phyloP scores from a whole-genome alignment of 2,113 vertebrate genomes.

The Penelope pileata region DNA sequence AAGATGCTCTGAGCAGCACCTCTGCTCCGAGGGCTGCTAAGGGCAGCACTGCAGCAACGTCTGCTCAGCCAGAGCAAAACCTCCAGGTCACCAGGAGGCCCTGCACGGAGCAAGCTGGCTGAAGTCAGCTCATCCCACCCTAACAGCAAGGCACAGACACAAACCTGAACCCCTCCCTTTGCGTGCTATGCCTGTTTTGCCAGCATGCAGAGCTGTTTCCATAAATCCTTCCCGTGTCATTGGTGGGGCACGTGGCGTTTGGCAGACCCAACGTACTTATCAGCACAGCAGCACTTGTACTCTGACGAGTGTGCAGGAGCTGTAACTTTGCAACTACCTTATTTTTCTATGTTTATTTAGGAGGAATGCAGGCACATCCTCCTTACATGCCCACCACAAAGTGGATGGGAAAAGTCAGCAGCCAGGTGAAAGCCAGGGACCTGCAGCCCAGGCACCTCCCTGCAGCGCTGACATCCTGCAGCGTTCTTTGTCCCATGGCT shows the following conservation, averaged over 20 bases:
- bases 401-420: neutral
- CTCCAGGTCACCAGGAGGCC: accelerated
- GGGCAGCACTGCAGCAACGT: neutral
- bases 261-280: too few relatives aligned
- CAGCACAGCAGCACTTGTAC: neutral
- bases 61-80: neutral
- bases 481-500: neutral
- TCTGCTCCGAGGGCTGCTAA: neutral
- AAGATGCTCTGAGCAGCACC: neutral
- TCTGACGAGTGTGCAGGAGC: neutral
- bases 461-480: neutral
- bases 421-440: too few relatives aligned
- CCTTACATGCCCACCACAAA: neutral
- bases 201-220: neutral
- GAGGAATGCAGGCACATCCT: neutral
- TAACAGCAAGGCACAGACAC: neutral
- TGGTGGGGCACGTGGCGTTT: neutral
- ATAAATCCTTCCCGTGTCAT: neutral
- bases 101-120: neutral
- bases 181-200: neutral
- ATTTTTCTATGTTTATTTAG: neutral
- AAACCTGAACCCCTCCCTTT: neutral
- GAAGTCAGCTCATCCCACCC: neutral
- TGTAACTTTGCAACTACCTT: neutral
- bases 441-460: neutral